Evolutionary conservation across 2,113 vertebrate species (phyloP).

Genomic region (Petaurus breviceps): DNA sequence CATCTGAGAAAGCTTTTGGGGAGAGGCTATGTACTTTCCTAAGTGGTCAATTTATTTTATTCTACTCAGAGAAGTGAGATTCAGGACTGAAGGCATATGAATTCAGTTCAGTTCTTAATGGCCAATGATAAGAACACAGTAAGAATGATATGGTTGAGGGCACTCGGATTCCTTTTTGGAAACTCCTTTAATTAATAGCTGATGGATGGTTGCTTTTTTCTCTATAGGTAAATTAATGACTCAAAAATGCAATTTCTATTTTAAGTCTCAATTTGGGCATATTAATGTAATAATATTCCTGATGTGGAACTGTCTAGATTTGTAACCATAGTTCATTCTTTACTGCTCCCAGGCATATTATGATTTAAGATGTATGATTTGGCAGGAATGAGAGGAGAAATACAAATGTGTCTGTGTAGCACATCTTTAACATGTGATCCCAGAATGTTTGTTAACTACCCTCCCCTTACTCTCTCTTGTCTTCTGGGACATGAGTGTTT

Average conservation of each 20-base stretch:
- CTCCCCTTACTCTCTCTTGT: not conserved
- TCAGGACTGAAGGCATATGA: not conserved
- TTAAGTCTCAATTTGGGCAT: conserved; percentile 19
- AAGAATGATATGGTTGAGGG: not conserved
- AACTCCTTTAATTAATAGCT: conserved; percentile 1
- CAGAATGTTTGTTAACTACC: not conserved
- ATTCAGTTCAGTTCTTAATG: not conserved
- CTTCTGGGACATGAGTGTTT: not conserved
- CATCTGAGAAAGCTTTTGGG: not conserved
- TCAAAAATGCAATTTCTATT: conserved; percentile 10
- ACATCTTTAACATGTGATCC: not conserved
- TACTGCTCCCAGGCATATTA: not conserved
- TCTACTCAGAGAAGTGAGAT: not conserved
- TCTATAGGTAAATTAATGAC: not conserved
- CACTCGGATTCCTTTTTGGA: not conserved
- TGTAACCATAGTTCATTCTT: not conserved
- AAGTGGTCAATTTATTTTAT: not conserved
- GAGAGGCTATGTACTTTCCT: conserved; percentile 27
- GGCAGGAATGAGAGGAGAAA: not conserved
- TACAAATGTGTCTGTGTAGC: not conserved
- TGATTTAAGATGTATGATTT: not conserved
- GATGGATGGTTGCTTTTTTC: not conserved
- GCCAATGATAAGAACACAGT: not conserved
- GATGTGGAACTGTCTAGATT: not conserved
- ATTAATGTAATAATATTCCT: not conserved